Evolutionary conservation across 1,140 invertebrate species (phyloP).

Genomic region (Drosophila ohnishii): DNA sequence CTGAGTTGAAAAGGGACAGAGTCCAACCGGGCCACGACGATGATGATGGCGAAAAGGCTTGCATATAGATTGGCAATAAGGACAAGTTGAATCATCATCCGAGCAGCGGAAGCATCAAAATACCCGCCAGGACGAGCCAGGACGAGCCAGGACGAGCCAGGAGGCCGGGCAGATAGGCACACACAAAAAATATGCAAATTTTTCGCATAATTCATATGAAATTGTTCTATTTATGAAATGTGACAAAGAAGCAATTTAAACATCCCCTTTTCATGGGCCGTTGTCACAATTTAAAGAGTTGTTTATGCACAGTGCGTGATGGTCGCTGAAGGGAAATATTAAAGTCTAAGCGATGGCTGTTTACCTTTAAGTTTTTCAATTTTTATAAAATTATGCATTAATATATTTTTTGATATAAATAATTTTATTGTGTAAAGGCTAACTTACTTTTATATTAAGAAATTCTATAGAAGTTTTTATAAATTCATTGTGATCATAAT

Average conservation of each 20-base stretch:
- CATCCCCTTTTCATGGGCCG: slow-evolving; percentile 21
- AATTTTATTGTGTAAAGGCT: too few species aligned
- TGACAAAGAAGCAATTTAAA: slow-evolving; percentile 57
- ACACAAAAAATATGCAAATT: slow-evolving; percentile 69
- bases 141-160: not conserved
- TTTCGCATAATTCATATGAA: slow-evolving; percentile 61
- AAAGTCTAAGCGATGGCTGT: not conserved
- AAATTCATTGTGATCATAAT: not conserved
- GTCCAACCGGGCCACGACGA: slow-evolving; percentile 24
- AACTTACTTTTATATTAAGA: not conserved
- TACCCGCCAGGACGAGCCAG: slow-evolving; percentile 17
- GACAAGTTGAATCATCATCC: slow-evolving; percentile 72
- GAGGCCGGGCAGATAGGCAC: slow-evolving; percentile 4
- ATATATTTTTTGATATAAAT: too few species aligned
- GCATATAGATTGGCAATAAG: slow-evolving; percentile 82
- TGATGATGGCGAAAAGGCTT: slow-evolving; percentile 52
- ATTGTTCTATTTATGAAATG: slow-evolving; percentile 73
- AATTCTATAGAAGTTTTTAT: not conserved
- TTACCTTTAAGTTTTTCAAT: not conserved
- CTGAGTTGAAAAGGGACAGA: slow-evolving; percentile 33
- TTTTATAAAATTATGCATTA: not conserved
- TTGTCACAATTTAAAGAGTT: slow-evolving; percentile 35
- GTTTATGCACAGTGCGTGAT: slow-evolving; percentile 3
- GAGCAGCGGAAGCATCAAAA: slow-evolving; percentile 41
- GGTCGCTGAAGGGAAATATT: not conserved